Conservation (phyloP, 2,797 vertebrate species). For the Paramormyrops hopkinsi region DNA sequence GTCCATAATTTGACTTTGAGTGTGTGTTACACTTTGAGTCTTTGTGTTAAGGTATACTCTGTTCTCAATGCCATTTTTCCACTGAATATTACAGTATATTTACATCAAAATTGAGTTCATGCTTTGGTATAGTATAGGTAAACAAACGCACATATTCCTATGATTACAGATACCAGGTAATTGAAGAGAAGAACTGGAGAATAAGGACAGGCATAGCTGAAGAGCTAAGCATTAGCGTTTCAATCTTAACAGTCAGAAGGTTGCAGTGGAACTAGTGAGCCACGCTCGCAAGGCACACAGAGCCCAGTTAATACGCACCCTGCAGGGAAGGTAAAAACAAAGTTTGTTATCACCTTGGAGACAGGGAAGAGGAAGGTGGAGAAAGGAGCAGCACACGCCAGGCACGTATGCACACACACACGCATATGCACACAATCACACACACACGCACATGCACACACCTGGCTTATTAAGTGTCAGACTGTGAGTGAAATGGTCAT, state of each 20-base stretch:
- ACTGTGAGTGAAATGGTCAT: neutral
- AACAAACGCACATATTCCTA: neutral
- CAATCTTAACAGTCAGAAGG: conserved; percentile 30
- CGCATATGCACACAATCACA: neutral
- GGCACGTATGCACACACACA: neutral
- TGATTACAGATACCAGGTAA: neutral
- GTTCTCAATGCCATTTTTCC: neutral
- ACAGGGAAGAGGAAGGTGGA: conserved; percentile 21
- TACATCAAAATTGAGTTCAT: neutral
- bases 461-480: neutral
- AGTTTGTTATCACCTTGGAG: conserved; percentile 43
- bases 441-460: neutral
- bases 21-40: neutral
- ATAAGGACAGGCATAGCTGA: neutral
- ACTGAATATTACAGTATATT: neutral
- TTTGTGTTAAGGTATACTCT: neutral
- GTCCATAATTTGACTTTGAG: neutral
- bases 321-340: conserved; percentile 33
- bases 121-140: neutral
- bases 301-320: conserved; percentile 33
- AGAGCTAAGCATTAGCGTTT: neutral
- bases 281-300: conserved; percentile 22
- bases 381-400: neutral
- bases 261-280: conserved; percentile 31
- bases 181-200: neutral